phyloP scores from a whole-genome alignment of 2,113 vertebrate species.

The Catharus bicknelli region DNA sequence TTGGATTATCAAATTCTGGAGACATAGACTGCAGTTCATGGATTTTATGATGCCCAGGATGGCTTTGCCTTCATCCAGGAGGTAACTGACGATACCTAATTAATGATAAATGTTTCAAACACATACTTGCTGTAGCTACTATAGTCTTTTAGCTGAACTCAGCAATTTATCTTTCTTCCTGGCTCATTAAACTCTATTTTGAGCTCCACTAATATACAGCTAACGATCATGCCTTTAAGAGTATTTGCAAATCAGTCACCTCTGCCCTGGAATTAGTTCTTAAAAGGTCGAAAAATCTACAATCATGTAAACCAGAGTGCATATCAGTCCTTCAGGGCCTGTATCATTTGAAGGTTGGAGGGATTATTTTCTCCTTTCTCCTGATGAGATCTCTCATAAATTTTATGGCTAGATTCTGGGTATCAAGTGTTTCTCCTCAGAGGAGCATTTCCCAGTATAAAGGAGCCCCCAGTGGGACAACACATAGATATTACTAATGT shows the following conservation, averaged over 20 bases:
- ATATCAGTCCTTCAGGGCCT: background rate
- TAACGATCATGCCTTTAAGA: conserved; percentile 9
- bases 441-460: background rate
- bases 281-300: background rate
- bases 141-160: conserved; percentile 8
- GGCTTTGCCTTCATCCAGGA: conserved; percentile 20
- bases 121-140: background rate
- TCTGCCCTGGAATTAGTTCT: background rate
- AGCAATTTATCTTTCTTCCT: conserved; percentile 16
- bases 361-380: background rate
- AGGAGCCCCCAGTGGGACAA: background rate
- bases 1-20: conserved; percentile 36
- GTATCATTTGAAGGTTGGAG: background rate
- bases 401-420: background rate
- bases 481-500: background rate
- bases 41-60: conserved; percentile 37
- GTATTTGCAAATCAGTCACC: conserved; percentile 30
- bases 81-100: conserved; percentile 41
- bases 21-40: background rate
- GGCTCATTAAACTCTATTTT: conserved; percentile 46
- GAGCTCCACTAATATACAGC: background rate
- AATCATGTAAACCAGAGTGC: background rate
- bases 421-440: background rate
- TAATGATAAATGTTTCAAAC: conserved; percentile 34
- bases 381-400: background rate